Evolutionary conservation across 2,113 vertebrate genomes (phyloP).

Genomic region (Hippopotamus amphibius): DNA sequence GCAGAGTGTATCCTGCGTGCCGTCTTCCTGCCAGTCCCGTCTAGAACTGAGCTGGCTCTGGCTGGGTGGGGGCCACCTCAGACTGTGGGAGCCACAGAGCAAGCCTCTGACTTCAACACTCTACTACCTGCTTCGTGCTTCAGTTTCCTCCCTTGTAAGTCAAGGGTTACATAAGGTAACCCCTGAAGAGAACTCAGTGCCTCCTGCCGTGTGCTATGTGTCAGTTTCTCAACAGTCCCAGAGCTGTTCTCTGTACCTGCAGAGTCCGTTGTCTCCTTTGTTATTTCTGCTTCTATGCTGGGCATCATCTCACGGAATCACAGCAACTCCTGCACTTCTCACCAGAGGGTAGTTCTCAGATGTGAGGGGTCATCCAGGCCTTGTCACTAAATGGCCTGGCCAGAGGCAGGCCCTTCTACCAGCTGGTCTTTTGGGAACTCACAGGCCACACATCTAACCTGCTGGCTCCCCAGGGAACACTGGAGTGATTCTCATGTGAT

Average conservation of each 20-base stretch:
- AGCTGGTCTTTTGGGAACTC: neutral
- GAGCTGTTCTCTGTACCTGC: neutral
- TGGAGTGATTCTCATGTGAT: neutral
- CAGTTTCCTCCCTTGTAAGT: neutral
- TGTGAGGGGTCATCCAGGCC: neutral
- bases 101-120: neutral
- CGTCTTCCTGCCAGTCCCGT: rapidly evolving
- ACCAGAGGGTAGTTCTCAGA: neutral
- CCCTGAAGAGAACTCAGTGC: neutral
- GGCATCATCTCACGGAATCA: rapidly evolving
- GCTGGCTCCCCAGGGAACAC: neutral
- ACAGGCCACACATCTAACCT: no score
- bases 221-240: neutral
- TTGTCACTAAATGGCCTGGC: neutral
- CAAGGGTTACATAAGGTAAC: neutral
- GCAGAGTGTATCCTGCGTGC: neutral
- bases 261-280: neutral
- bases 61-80: neutral
- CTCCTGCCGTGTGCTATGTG: neutral
- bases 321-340: rapidly evolving
- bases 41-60: neutral
- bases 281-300: neutral
- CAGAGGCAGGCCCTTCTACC: neutral
- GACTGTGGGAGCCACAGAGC: neutral
- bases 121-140: neutral